Evolutionary conservation across 2,797 vertebrate species (phyloP).

Genomic region (Darevskia nairensis): DNA sequence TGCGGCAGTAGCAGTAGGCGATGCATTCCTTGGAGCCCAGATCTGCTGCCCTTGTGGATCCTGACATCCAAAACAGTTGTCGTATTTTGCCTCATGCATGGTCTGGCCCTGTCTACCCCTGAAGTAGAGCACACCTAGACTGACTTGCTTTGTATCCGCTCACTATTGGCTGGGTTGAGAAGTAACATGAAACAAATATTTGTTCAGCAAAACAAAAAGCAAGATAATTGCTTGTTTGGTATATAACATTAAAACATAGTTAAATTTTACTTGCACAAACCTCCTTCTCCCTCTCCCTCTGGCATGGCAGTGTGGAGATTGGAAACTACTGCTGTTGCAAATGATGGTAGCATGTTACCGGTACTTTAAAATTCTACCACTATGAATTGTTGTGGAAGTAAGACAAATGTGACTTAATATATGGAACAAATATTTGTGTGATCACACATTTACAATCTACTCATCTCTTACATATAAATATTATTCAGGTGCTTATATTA

Average conservation of each 20-base stretch:
- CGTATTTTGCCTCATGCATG: too few relatives aligned
- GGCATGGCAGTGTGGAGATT: neutral
- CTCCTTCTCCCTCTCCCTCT: neutral
- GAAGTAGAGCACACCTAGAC: neutral
- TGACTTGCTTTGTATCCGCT: neutral
- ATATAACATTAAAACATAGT: neutral
- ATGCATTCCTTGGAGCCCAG: too few relatives aligned
- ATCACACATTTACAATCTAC: neutral
- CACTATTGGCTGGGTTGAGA: neutral
- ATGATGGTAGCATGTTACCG: too few relatives aligned
- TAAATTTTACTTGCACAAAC: neutral
- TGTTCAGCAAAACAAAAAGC: neutral
- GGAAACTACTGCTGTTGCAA: too few relatives aligned
- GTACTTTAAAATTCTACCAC: neutral
- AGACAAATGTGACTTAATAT: neutral
- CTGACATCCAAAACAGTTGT: too few relatives aligned
- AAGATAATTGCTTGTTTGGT: neutral
- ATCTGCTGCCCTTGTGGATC: too few relatives aligned
- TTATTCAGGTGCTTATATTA: neutral
- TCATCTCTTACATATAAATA: neutral
- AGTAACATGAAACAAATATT: neutral
- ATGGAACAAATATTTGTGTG: neutral
- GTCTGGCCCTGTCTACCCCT: too few relatives aligned
- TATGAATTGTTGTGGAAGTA: neutral
- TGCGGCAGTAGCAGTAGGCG: rapidly evolving